Base-by-base conservation (phyloP, 2,113 vertebrate species). In the Egretta garzetta region DNA sequence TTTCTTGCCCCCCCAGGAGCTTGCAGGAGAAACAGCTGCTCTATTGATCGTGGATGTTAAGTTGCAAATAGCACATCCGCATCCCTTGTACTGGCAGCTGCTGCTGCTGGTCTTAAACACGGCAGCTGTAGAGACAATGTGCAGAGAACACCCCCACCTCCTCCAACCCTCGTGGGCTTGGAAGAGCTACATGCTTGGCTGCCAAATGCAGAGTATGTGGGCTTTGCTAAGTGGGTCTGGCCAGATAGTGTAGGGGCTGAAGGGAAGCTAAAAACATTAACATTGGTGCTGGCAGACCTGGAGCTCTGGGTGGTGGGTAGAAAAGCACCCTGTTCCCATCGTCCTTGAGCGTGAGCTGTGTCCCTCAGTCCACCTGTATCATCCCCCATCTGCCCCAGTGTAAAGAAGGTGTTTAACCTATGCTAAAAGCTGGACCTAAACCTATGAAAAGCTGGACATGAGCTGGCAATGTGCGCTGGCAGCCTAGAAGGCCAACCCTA, bases 41-140 rank as follows among this genome's bases (percentile, higher is more conserved):
- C 68, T 81, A 24, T 60, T 39, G 58, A 77, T 95, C 0, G 1
- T 55, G 53, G 49, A 59, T 6, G 8, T 72, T 58, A 80, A 43
- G 79, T 84, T 90, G 45, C 59, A 86, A 90, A 82, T 13, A 76
- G 21, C 59, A 80, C 15, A 37, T 83, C 79, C 2, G 0, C 3
- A 6, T 80, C 47, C 37, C 15, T 28, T 55, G 28, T 35, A 35
- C n/a, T 74, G 55, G 70, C 75, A 95, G 90, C 87, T 60, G 76
- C 68, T 77, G 83, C 73, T 95, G 92, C 18, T 93, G 81, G n/a
- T 63, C 43, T 60, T 85, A 37, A 73, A 87, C 12, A 8, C 11
- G 26, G 53, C 85, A 93, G 43, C 80, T 87, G 77, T 50, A 85
- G 49, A 80, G 32, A 41, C 23, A 47, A 20, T 0, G 0, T 66